Base-by-base conservation (phyloP, 2,888 invertebrate species). In the Tinea semifulvella region DNA sequence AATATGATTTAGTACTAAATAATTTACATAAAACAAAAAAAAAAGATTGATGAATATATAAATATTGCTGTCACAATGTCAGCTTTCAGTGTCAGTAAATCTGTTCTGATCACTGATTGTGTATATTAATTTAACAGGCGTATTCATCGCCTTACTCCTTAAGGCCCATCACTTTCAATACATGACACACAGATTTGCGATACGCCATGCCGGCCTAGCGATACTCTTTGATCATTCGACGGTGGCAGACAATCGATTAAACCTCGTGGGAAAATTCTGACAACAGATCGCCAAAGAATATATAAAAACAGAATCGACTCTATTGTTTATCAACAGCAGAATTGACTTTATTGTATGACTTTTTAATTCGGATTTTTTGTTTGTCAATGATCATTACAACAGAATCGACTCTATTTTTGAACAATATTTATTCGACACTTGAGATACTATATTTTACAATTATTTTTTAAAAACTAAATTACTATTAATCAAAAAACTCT, bases 91-190 rank as follows among this genome's bases (percentile, higher is more conserved):
- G n/a, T n/a, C n/a, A n/a, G n/a, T n/a, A n/a, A n/a, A n/a, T n/a
- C n/a, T 26, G 26, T n/a, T 26, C 11, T n/a, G 26, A 26, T 14
- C 14, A 76, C 73, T 71, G 70, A 76, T 74, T 49, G 57, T 62
- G 67, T 70, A 68, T 69, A 74, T 36, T 71, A 70, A 56, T 71
- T 74, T 68, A 71, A 68, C 70, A 68, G 63, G 58, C 57, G 55
- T 62, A 56, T 60, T 59, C 67, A 73, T 73, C 72, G 57, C 59
- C 60, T 64, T 55, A 52, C 55, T 53, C 62, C 57, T 69, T 61
- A 62, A 55, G 65, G 64, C 51, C 60, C 60, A 65, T 65, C 58
- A 67, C 53, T 40, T 40, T 40, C 20, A 7, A 19, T 40, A 57
- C 58, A 53, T 57, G 56, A 60, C 57, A 47, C 47, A 52, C 61